phyloP scores from a whole-genome alignment of 1,140 invertebrate species.

The Bombus haemorrhoidalis region DNA sequence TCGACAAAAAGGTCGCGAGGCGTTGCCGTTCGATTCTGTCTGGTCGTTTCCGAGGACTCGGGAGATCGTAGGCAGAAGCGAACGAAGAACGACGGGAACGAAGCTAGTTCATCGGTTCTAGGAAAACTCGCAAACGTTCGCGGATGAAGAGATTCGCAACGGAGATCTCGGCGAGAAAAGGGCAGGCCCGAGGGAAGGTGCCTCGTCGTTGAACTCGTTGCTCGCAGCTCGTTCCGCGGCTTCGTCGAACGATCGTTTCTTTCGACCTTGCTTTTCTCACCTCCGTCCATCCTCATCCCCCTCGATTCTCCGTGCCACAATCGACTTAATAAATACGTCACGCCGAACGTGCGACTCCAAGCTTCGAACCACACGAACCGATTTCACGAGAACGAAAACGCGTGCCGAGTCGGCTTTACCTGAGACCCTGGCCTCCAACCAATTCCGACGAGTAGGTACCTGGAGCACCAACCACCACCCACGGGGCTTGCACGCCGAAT shows the following conservation, averaged over 20 bases:
- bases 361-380: neutral
- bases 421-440: neutral
- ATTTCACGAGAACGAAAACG: constrained; percentile 41
- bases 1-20: neutral
- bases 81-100: neutral
- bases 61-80: neutral
- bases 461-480: constrained; percentile 43
- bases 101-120: neutral
- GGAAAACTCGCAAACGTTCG: constrained; percentile 40
- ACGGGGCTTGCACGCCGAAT: constrained; percentile 65
- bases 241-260: neutral
- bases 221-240: neutral
- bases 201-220: neutral
- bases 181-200: no score
- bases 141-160: constrained; percentile 63
- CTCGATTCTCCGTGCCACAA: no score
- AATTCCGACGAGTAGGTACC: constrained; percentile 21
- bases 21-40: neutral
- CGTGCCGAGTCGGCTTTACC: constrained; percentile 31
- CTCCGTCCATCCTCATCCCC: no score
- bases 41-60: neutral
- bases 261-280: neutral
- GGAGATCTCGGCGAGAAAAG: constrained; percentile 37
- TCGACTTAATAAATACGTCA: constrained; percentile 51
- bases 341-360: constrained; percentile 29